These are phyloP conservation scores for Pyrgilauda ruficollis DNA, from an alignment of 2,113 vertebrate genomes.

Conservation along the genomic window DNA sequence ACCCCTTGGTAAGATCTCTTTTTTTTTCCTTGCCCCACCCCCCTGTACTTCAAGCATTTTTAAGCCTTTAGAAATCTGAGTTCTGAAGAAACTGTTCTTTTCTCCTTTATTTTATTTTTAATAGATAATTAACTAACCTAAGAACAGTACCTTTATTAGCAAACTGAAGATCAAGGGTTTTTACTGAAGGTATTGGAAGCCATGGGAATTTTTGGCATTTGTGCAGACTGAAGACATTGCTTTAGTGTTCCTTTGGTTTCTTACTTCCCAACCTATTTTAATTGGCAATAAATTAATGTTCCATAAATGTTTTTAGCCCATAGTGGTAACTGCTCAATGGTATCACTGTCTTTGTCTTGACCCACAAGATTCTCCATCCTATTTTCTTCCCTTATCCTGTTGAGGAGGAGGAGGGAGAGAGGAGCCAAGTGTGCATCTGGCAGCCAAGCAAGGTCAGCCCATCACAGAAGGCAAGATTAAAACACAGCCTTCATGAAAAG, in stretches of 20 bases:
- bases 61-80: neutral
- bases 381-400: neutral
- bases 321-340: neutral
- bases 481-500: neutral
- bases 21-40: neutral
- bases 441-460: neutral
- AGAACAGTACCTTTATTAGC: neutral
- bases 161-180: neutral
- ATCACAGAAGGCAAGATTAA: neutral
- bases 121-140: neutral
- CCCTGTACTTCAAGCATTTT: neutral
- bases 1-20: slow-evolving; percentile 20
- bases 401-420: neutral
- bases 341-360: neutral
- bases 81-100: neutral
- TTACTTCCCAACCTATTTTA: neutral
- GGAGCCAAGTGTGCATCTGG: neutral
- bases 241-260: neutral
- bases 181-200: neutral
- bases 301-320: neutral
- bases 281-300: neutral
- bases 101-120: neutral
- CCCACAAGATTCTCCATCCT: neutral
- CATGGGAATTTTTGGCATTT: neutral
- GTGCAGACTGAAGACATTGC: neutral